Evolutionary conservation across 2,113 vertebrate genomes (phyloP).

Genomic region (Chrysemys picta): DNA sequence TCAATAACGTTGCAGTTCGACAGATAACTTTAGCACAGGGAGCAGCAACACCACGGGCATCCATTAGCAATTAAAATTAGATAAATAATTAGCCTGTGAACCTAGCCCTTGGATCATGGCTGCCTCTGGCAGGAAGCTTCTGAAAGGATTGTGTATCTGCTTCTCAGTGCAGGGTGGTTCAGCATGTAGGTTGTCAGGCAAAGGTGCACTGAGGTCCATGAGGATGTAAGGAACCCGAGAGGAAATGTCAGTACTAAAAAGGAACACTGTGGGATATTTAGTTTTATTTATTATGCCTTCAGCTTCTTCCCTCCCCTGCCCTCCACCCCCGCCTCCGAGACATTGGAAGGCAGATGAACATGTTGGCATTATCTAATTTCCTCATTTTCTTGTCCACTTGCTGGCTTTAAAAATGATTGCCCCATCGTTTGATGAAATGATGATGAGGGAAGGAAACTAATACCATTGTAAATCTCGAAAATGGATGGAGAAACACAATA

Average conservation of each 20-base stretch:
- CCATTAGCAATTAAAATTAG: slow-evolving; percentile 41
- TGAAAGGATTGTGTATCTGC: background rate
- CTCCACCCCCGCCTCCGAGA: background rate
- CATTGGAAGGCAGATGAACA: slow-evolving; percentile 31
- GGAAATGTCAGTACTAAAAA: background rate
- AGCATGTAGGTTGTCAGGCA: rapidly evolving
- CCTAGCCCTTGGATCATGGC: background rate
- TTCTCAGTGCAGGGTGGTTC: rapidly evolving
- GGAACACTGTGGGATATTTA: rapidly evolving
- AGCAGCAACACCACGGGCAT: background rate
- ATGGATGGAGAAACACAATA: slow-evolving; percentile 66
- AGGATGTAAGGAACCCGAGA: background rate
- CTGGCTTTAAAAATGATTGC: slow-evolving; percentile 69
- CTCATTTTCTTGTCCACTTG: slow-evolving; percentile 69
- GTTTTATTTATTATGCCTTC: slow-evolving; percentile 13
- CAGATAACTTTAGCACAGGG: background rate
- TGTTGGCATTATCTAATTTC: slow-evolving; percentile 51
- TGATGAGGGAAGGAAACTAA: slow-evolving; percentile 64
- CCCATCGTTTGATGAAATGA: slow-evolving; percentile 64
- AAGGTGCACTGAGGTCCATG: background rate
- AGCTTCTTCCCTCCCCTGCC: slow-evolving; percentile 9
- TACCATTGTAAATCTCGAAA: slow-evolving; percentile 71
- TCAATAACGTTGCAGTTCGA: background rate
- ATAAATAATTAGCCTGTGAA: slow-evolving; percentile 41
- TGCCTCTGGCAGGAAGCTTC: background rate